Conservation (phyloP, 2,888 invertebrate genomes). For the Thecophora atra region DNA sequence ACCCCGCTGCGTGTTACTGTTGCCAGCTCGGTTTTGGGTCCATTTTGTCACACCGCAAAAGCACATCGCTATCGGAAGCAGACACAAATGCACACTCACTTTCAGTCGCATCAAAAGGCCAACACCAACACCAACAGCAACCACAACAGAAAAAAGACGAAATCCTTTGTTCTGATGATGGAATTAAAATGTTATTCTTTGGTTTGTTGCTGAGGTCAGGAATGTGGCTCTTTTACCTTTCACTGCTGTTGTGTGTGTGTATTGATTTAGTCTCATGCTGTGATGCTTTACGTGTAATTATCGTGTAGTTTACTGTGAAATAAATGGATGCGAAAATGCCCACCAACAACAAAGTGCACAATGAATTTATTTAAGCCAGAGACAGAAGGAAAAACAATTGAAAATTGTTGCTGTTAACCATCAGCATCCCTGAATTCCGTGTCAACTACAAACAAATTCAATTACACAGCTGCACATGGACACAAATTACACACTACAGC, state of each 20-base stretch:
- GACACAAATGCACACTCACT: not conserved
- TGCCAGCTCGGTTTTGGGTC: not conserved
- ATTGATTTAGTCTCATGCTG: not conserved
- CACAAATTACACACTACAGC: no score
- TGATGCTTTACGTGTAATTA: not conserved
- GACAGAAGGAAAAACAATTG: no score
- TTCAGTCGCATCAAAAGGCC: not conserved
- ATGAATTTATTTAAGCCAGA: no score
- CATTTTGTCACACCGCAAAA: slow-evolving; percentile 27
- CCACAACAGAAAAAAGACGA: not conserved
- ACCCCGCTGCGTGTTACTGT: not conserved
- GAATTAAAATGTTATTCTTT: slow-evolving; percentile 34
- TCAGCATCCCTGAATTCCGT: no score
- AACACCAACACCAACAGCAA: not conserved
- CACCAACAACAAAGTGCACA: not conserved
- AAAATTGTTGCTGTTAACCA: no score
- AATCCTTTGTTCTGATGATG: slow-evolving; percentile 27
- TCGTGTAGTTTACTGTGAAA: no score
- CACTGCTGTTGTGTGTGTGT: not conserved
- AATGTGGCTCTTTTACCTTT: not conserved
- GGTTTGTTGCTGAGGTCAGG: slow-evolving; percentile 20
- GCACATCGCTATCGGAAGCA: slow-evolving; percentile 36
- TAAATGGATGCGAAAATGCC: not conserved
- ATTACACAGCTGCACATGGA: no score
- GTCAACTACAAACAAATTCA: no score